A percentile compares a stretch with the other conserved stretches of the same genome.
Evolutionary conservation across 2,888 invertebrate species (phyloP).

Genomic region (Marasmarcha lunaedactyla): DNA sequence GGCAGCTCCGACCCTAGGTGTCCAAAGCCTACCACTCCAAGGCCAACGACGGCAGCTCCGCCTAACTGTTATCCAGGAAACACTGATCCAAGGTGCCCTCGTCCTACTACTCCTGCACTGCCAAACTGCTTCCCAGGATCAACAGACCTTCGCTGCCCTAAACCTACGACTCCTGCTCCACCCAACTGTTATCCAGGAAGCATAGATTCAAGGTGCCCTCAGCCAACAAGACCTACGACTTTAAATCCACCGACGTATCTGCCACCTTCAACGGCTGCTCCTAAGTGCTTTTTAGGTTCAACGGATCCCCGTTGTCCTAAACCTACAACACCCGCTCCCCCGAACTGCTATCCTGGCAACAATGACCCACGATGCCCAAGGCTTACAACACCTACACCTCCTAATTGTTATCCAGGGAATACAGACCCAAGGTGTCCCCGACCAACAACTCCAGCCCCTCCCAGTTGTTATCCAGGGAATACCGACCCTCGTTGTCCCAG

Average conservation of each 20-base stretch:
- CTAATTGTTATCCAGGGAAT: conserved; percentile 16
- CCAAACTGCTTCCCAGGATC: conserved; percentile 28
- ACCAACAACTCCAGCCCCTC: conserved; percentile 17
- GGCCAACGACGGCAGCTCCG: conserved; percentile 11
- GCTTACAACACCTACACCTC: conserved; percentile 16
- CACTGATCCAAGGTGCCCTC: conserved; percentile 23
- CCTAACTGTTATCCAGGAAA: conserved; percentile 30
- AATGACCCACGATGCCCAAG: conserved; percentile 25
- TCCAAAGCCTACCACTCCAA: conserved; percentile 15
- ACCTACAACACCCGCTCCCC: conserved; percentile 17
- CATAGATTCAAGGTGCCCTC: conserved; percentile 23
- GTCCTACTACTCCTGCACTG: conserved; percentile 17
- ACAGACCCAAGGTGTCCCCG: conserved; percentile 22
- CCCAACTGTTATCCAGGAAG: conserved; percentile 30
- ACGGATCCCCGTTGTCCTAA: conserved; percentile 33
- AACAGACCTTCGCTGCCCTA: conserved; percentile 27
- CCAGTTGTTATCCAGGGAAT: conserved; percentile 29
- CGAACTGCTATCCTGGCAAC: conserved; percentile 30
- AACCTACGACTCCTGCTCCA: conserved; percentile 16
- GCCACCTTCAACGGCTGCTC: too few species aligned
- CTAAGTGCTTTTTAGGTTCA: conserved; percentile 17
- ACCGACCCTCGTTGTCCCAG: conserved; percentile 23
- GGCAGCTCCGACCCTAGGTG: conserved; percentile 30
- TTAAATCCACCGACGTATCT: too few species aligned
- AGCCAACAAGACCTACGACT: conserved; percentile 25